Evolutionary conservation across 2,113 vertebrate genomes (phyloP).

Genomic region (Penelope pileata): DNA sequence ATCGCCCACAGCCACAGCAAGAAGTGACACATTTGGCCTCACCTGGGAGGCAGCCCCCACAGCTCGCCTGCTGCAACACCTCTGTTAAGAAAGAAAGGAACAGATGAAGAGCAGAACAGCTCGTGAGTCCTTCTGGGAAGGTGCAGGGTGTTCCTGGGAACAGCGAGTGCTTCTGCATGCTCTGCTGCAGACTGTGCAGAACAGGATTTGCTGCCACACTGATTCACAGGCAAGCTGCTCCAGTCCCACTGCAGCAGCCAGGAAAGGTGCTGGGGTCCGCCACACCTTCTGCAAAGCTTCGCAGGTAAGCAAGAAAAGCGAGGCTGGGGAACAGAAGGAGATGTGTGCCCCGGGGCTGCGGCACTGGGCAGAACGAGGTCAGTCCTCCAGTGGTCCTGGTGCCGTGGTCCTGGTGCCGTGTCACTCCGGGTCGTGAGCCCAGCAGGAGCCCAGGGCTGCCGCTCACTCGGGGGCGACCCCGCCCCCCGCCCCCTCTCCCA

Average conservation of each 20-base stretch:
- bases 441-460: too few species aligned
- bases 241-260: neutral
- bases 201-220: neutral
- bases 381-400: constrained; percentile 11
- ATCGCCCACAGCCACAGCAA: neutral
- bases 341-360: constrained; percentile 12
- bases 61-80: neutral
- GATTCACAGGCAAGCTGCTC: neutral
- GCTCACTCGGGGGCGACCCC: too few species aligned
- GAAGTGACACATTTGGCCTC: neutral
- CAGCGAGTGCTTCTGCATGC: neutral
- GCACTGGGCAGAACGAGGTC: constrained; percentile 10
- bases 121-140: neutral
- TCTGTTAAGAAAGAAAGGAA: neutral
- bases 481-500: neutral
- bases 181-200: neutral
- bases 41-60: neutral
- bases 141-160: neutral
- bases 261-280: neutral
- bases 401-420: too few species aligned
- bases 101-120: neutral
- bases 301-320: neutral
- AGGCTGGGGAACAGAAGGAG: neutral
- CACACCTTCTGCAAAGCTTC: neutral
- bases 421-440: too few species aligned